phyloP scores from a whole-genome alignment of 2,888 invertebrate genomes.

The Gibbula magus region DNA sequence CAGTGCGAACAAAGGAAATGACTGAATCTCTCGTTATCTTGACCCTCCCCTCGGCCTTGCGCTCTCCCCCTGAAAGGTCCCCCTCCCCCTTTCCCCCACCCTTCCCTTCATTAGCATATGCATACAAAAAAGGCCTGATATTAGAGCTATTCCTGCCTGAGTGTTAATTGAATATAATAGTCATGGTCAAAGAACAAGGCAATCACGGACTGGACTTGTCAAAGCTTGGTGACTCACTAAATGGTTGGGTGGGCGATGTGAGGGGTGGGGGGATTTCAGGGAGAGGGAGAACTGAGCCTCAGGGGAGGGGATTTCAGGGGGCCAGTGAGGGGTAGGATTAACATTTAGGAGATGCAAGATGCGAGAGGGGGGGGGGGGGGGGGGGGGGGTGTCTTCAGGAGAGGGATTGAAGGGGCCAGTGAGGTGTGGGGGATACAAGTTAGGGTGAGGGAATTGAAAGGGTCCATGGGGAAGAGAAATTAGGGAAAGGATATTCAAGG shows the following conservation, averaged over 20 bases:
- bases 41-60: no score
- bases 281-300: background rate
- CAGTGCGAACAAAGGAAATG: background rate
- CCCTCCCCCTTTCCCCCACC: no score
- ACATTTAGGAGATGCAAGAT: background rate
- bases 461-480: background rate
- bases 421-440: background rate
- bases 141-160: background rate
- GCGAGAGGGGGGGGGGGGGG: background rate
- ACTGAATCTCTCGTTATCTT: background rate
- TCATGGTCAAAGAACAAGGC: background rate
- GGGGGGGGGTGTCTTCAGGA: background rate
- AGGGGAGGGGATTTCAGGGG: conserved; percentile 1
- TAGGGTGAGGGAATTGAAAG: background rate
- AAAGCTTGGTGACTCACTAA: background rate
- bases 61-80: no score
- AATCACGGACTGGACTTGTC: background rate
- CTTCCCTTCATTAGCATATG: background rate
- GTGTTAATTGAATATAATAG: background rate
- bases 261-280: background rate
- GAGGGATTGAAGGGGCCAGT: background rate
- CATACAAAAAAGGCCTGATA: background rate
- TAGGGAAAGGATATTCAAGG: background rate
- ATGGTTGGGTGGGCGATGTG: background rate
- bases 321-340: background rate